These are phyloP conservation scores for Cynaeus angustus DNA, from an alignment of 2,888 invertebrate species.

Conservation along the genomic window DNA sequence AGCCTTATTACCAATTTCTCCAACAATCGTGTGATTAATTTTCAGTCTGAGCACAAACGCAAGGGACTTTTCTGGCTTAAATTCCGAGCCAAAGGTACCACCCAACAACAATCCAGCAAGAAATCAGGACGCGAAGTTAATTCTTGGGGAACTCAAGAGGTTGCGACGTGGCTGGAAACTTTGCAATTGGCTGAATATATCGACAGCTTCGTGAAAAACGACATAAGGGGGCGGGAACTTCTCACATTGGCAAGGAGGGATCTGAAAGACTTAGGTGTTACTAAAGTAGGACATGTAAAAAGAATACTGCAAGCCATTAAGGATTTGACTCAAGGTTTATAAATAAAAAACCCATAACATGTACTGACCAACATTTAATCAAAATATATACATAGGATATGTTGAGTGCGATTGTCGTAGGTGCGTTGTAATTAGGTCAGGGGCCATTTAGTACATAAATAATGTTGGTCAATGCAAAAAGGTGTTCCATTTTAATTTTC, in stretches of 20 bases:
- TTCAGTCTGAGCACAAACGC: slow-evolving; percentile 72
- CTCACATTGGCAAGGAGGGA: slow-evolving; percentile 89
- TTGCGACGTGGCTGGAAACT: slow-evolving; percentile 91
- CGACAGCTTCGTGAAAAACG: slow-evolving; percentile 92
- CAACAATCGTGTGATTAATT: background rate
- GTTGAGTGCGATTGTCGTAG: background rate
- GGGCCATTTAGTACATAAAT: background rate
- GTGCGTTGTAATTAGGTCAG: background rate
- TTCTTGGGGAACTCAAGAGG: slow-evolving; percentile 92
- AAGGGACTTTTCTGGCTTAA: slow-evolving; percentile 83
- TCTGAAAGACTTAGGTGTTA: slow-evolving; percentile 92
- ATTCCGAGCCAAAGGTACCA: slow-evolving; percentile 74
- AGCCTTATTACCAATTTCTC: background rate
- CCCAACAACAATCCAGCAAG: slow-evolving; percentile 72
- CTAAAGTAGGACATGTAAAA: slow-evolving; percentile 97
- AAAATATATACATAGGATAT: slow-evolving; percentile 7
- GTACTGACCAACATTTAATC: slow-evolving; percentile 24
- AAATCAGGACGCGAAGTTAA: slow-evolving; percentile 73
- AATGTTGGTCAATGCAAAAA: slow-evolving; percentile 25
- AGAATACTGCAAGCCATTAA: slow-evolving; percentile 94
- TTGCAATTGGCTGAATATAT: slow-evolving; percentile 92
- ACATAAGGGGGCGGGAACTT: slow-evolving; percentile 93
- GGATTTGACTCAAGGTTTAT: slow-evolving; percentile 77
- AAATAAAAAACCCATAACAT: slow-evolving; percentile 51
- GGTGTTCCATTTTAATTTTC: slow-evolving; percentile 7